Evolutionary conservation across 2,113 vertebrate species (phyloP).

Genomic region (Pangasianodon gigas): DNA sequence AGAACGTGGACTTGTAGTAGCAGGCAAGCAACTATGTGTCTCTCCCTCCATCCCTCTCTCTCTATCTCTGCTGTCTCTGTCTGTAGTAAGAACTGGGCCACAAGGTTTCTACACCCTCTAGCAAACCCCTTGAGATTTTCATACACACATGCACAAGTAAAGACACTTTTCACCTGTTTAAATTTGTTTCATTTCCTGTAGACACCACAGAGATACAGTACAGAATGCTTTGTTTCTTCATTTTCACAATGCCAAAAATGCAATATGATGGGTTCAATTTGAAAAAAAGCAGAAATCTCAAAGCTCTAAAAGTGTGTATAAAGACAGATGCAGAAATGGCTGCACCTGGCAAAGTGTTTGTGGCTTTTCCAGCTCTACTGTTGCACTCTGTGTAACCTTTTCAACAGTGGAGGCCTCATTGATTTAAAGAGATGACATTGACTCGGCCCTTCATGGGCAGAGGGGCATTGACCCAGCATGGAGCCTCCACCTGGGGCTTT

Average conservation of each 20-base stretch:
- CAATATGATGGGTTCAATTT: conserved; percentile 60
- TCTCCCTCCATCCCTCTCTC: not conserved
- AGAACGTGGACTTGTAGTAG: conserved; percentile 52
- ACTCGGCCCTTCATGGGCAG: conserved; percentile 38
- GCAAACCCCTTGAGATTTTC: conserved; percentile 51
- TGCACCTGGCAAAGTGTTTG: conserved; percentile 26
- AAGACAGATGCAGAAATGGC: conserved; percentile 14
- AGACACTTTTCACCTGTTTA: not conserved
- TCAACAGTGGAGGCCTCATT: conserved; percentile 48
- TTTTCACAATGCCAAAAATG: conserved; percentile 46
- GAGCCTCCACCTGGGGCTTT: conserved; percentile 25
- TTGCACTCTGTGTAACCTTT: conserved; percentile 46
- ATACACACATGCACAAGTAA: conserved; percentile 44
- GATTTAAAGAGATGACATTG: conserved; percentile 54
- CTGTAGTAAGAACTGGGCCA: conserved; percentile 72
- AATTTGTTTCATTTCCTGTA: not conserved
- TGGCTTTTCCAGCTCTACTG: conserved; percentile 17
- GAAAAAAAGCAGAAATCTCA: not conserved
- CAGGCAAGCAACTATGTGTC: conserved; percentile 50
- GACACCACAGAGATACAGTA: not conserved
- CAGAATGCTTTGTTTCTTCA: not conserved
- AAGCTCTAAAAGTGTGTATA: not conserved
- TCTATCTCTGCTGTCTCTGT: conserved; percentile 41
- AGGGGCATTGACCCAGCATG: conserved; percentile 44
- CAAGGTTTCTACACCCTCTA: conserved; percentile 61